Evolutionary conservation across 2,113 vertebrate species (phyloP).

Genomic region (Macroglossus sobrinus): DNA sequence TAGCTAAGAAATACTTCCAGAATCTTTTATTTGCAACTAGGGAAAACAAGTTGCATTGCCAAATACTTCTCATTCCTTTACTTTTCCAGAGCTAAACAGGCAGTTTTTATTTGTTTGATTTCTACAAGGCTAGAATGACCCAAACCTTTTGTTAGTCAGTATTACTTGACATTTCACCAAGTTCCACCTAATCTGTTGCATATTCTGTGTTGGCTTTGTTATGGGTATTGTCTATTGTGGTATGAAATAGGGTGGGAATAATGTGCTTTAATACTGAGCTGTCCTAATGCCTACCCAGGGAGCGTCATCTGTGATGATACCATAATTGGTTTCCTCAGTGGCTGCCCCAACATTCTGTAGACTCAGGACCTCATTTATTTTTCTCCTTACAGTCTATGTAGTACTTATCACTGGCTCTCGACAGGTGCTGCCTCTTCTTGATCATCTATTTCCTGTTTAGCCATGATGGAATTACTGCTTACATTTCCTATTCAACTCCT

Average conservation of each 20-base stretch:
- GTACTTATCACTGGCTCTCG: background rate
- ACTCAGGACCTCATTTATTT: background rate
- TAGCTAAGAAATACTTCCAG: background rate
- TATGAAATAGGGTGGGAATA: background rate
- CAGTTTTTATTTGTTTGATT: background rate
- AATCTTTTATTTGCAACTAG: background rate
- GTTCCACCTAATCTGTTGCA: background rate
- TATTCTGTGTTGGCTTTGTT: background rate
- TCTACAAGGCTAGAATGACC: background rate
- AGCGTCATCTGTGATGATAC: background rate
- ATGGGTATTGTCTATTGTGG: background rate
- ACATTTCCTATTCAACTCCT: background rate
- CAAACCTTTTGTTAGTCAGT: background rate
- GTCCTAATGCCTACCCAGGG: background rate
- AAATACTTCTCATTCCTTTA: background rate
- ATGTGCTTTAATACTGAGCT: background rate
- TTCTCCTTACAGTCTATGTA: background rate
- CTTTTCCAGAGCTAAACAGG: background rate
- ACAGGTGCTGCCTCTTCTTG: background rate
- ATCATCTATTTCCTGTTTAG: background rate
- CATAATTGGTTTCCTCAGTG: background rate
- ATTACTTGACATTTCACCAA: background rate
- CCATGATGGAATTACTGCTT: conserved; percentile 27
- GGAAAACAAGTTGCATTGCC: background rate
- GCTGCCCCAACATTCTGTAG: background rate